Base-by-base conservation (phyloP, 2,113 vertebrate genomes). In the Taxidea taxus region DNA sequence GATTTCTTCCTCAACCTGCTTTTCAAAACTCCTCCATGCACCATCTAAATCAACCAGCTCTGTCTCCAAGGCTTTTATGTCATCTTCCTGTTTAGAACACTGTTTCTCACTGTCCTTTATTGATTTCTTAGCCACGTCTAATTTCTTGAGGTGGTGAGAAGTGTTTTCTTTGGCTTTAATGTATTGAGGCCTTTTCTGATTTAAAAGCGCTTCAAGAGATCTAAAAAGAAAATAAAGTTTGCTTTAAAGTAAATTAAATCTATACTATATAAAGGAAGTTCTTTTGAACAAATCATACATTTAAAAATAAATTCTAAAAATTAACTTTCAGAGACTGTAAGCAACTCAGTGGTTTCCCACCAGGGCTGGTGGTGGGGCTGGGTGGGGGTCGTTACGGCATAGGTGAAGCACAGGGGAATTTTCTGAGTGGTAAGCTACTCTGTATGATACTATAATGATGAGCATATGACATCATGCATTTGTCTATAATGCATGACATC, bases 101-200 rank as follows among this genome's bases (percentile, higher is more conserved):
- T 97, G 97, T 92, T 98, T 99, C 94, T 99, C 98, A 80, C 92
- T 98, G 87, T 99, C 99, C 94, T 96, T 98, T 93, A 99, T 95
- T 34, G 97, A 95, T 29, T 97, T 95, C 51, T 97, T 98, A 42
- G 97, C 94, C 44, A 98, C 97, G 68, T 99, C 99, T 23, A 98
- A 98, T 98, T 99, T 99, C 97, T 99, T 99, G 44, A 98, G 94
- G 92, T 99, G 99, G 97, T 99, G 98, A 78, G 99, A 98, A 25
- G 99, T 99, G 82, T 99, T 99, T 82, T 99, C 99, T 97, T 99
- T 99, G 87, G 99, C 99, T 98, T 99, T 99, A 98, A 99, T 99
- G 94, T 99, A 99, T 39, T 99, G 99, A 21, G 99, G 87, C 85
- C 81, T 99, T 95, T 98, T 98, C 97, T 99, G 99, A 98, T 98